Evolutionary conservation across 2,797 vertebrate species (phyloP).

Genomic region (Melopsittacus undulatus): DNA sequence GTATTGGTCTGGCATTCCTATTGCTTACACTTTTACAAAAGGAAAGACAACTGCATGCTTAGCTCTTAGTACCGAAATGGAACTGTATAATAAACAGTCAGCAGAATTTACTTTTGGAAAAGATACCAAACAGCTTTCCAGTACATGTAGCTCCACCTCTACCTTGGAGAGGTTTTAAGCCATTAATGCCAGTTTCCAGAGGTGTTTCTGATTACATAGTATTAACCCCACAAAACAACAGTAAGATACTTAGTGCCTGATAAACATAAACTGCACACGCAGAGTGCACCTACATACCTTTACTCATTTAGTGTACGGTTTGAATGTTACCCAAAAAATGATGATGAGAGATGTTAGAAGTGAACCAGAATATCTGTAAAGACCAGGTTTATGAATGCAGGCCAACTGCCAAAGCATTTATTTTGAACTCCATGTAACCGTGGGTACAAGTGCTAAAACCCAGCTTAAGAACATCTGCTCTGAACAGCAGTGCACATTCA

Average conservation of each 20-base stretch:
- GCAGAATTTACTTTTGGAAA: neutral
- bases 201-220: neutral
- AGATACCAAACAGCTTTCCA: neutral
- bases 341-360: neutral
- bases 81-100: neutral
- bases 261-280: accelerated
- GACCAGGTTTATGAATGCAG: neutral
- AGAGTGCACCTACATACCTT: neutral
- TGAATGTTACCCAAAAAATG: neutral
- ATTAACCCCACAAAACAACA: neutral
- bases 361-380: neutral
- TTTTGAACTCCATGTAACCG: neutral
- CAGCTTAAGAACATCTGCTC: conserved; percentile 4
- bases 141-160: neutral
- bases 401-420: conserved; percentile 7
- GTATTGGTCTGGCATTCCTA: neutral
- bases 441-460: neutral
- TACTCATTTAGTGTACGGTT: neutral
- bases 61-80: neutral
- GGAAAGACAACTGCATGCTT: neutral
- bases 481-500: neutral
- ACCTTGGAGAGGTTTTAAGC: neutral
- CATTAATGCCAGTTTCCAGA: neutral
- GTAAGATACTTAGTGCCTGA: neutral
- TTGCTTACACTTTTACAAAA: neutral